Base-by-base conservation (phyloP, 2,797 vertebrate species). In the Pangasius larnaudii region DNA sequence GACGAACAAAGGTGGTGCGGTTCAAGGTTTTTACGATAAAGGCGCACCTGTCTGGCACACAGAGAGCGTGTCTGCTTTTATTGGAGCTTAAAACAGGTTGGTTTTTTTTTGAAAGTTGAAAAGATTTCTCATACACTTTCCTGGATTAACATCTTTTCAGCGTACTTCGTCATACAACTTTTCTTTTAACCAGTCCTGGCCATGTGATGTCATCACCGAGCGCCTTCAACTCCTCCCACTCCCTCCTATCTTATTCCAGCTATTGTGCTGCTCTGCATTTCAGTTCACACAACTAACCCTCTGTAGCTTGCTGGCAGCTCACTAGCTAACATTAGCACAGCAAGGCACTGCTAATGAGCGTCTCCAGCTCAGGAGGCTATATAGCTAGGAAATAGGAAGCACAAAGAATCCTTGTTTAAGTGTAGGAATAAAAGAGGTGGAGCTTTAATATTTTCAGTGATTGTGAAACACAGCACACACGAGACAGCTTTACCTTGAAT, bases 21-120 rank as follows among this genome's bases (percentile, higher is more conserved):
- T 90, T 91, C 88, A 88, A 90, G 88, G 89, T 84, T 89, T 86
- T 77, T 33, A 84, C 36, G 85, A 91, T 90, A 92, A 92, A 88
- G 85, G 78, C 27, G 61, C 90, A 92, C 90, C 89, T 92, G 90
- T 89, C 86, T 90, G 85, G 63, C 61, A 86, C 85, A 67, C 59
- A 46, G 42, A 63, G 63, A 46, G 74, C n/a, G 80, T 49, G 7
- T 78, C 80, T 33, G 67, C 22, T 56, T 53, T 51, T 56, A 65
- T 49, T 80, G 6, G 13, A 77, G 42, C 42, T 53, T 84, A 22
- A 82, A 65, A 63, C 22, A 49, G 2, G 0, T 22, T 53, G 58
- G 58, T 51, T 42, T 42, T 75, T 49, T 46, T n/a, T n/a, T 74
- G 42, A 46, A 24, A 27, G 10, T 46, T 74, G 30, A n/a, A 42